phyloP scores from a whole-genome alignment of 64 coral and sea anemone genomes.

The Hydrozoanthus tunicans region DNA sequence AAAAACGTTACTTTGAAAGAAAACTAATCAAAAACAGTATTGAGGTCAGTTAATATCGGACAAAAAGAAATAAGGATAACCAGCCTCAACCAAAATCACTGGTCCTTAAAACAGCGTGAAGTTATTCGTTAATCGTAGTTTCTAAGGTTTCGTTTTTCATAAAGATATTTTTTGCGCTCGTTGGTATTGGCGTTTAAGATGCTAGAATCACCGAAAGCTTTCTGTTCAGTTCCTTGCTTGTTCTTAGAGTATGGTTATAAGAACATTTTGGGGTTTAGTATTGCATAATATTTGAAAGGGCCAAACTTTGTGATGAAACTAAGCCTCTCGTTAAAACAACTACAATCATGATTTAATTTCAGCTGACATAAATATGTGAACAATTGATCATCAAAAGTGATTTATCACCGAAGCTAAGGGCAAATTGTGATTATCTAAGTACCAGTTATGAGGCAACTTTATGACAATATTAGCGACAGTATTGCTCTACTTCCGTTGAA shows the following conservation, averaged over 20 bases:
- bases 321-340: too few species aligned
- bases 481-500: background rate
- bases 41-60: background rate
- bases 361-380: background rate
- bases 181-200: too few species aligned
- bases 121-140: too few species aligned
- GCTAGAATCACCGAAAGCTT: too few species aligned
- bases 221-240: too few species aligned
- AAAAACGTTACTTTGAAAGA: background rate
- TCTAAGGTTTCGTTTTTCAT: too few species aligned
- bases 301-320: background rate
- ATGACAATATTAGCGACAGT: background rate
- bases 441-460: background rate
- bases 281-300: background rate
- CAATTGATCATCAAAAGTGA: background rate
- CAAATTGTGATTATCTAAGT: too few species aligned
- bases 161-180: too few species aligned
- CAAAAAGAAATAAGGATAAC: too few species aligned
- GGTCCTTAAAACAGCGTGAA: too few species aligned
- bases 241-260: background rate
- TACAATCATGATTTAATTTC: background rate
- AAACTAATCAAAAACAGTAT: background rate
- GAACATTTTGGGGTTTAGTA: background rate
- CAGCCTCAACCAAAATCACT: too few species aligned
- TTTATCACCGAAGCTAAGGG: background rate